Evolutionary conservation across 2,888 invertebrate species (phyloP), one percentile per base, ranked within the genome.

Genomic region (Gortyna flavago): DNA sequence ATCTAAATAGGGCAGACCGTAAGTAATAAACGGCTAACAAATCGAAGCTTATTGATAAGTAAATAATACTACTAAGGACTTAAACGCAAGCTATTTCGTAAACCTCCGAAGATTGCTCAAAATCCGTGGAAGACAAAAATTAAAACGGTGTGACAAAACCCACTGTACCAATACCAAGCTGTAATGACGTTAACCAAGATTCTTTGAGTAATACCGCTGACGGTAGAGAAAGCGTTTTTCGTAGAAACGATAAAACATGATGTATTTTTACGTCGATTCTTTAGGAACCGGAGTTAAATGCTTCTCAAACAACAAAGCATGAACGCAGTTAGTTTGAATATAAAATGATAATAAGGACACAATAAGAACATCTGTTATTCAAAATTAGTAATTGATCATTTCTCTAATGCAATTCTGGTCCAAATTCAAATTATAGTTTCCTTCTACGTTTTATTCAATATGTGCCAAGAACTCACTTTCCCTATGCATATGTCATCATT

Each of bases 161-260:
- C 87, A 86, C 85, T 89, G 88, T 89, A 89, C 88, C 89, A 90
- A 91, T 83, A 89, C 76, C 82, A 32, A 77, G 76, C 71, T 66
- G 81, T 89, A 90, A 89, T 89, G 88, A 90, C 90, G 89, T 91
- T 90, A 91, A 90, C 84, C 90, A 89, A 90, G 87, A 72, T 69
- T 76, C 92, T 93, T 93, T 92, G 92, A 93, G 89, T 87, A 84
- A 87, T 67, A 84, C 88, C 87, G 91, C 92, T 91, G 93, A 89
- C 91, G 89, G 91, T 85, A 90, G 95, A 94, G 95, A 95, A 95
- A 95, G 96, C 95, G 90, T 90, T 92, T 92, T 96, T 95, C 95
- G 92, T 89, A 92, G 94, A 94, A 94, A 92, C 89, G 91, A 93
- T 92, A 91, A 89, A 90, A 90, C 89, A 88, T 88, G 88, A 87